phyloP scores from a whole-genome alignment of 2,797 vertebrate genomes.

The Acanthurus lineatus region DNA sequence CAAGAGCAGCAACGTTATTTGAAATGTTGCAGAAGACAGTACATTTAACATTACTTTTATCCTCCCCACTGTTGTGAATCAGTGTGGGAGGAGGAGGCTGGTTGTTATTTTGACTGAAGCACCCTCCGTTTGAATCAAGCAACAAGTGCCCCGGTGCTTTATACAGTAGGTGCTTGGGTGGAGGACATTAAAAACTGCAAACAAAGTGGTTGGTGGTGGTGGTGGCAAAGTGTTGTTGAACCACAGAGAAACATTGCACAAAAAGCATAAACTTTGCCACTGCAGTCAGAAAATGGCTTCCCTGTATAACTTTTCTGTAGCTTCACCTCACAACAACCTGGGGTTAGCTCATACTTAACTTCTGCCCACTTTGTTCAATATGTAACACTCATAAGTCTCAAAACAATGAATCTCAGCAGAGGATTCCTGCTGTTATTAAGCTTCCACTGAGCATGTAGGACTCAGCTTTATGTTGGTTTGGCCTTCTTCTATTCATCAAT shows the following conservation, averaged over 20 bases:
- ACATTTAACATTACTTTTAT: conserved; percentile 35
- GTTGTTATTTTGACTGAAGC: conserved; percentile 61
- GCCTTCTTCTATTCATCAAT: background rate
- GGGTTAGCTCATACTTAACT: conserved; percentile 1
- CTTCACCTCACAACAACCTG: conserved; percentile 11
- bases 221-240: conserved; percentile 54
- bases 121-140: conserved; percentile 55
- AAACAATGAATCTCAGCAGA: conserved; percentile 28
- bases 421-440: background rate
- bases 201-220: conserved; percentile 41
- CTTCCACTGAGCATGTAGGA: background rate
- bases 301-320: conserved; percentile 12
- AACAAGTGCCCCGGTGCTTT: conserved; percentile 50
- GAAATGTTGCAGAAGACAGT: conserved; percentile 11
- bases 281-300: conserved; percentile 36
- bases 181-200: conserved; percentile 51
- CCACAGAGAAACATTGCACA: conserved; percentile 18
- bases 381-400: background rate
- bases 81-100: conserved; percentile 55
- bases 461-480: conserved; percentile 16
- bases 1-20: background rate
- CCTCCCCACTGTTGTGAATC: conserved; percentile 33
- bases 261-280: conserved; percentile 21
- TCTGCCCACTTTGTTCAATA: conserved; percentile 28
- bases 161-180: conserved; percentile 53